Base-by-base conservation (phyloP, 2,888 invertebrate species). In the Drosophila mettleri region DNA sequence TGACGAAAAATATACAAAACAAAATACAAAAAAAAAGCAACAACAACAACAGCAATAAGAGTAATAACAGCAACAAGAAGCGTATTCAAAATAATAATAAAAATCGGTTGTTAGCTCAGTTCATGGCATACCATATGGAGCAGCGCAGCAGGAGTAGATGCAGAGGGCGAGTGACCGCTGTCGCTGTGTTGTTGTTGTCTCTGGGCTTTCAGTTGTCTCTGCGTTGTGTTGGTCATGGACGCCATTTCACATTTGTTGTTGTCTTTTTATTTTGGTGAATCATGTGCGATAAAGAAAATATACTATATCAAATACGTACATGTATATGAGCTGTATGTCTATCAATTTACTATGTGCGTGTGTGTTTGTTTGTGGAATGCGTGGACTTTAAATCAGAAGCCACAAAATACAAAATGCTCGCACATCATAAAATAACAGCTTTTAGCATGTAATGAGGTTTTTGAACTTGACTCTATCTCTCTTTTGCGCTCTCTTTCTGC, bases 1-100 rank as follows among this genome's bases (percentile, higher is more conserved):
- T 84, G 83, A 84, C 83, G 88, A 84, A 84, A 84, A 88, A 86
- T 83, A 84, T 80, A 84, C 88, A 88, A 88, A 88, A 84, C 88
- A 86, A 83, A 83, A 79, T 85, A 87, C 74, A 83, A 82, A 87
- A 69, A 85, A 69, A 45, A 67, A 73, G 31, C 69, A 71, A 55
- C 63, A 65, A 54, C 71, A 78, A 48, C 71, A 71, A 63, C 82
- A 71, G 72, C 71, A 86, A 85, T 67, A 72, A 72, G 69, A 81
- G 68, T 52, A 73, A 78, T 60, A 78, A 75, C 78, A 78, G 62
- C 78, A 78, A 70, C 61, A 87, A 88, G 83, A 77, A 88, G 83
- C 84, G 74, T 86, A 84, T 84, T 88, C 83, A 84, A 84, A 83
- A 84, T 84, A 88, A 88, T 83, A 83, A 88, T 84, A 77, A 87